phyloP scores from a whole-genome alignment of 2,888 invertebrate genomes.

The Formica aserva region DNA sequence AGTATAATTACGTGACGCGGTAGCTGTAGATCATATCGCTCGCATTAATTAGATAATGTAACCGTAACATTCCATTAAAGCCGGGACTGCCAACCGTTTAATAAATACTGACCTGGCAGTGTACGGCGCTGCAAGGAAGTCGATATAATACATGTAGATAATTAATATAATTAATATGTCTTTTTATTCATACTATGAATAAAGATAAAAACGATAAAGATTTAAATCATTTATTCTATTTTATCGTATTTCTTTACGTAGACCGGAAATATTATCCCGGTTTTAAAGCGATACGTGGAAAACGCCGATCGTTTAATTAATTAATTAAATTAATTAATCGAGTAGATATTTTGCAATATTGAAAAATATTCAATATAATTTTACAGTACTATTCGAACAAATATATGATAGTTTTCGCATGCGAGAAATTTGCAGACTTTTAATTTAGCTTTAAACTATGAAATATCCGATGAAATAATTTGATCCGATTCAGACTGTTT shows the following conservation, averaged over 20 bases:
- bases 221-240: slow-evolving; percentile 13
- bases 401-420: background rate
- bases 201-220: slow-evolving; percentile 29
- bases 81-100: slow-evolving; percentile 80
- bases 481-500: background rate
- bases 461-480: background rate
- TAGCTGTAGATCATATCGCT: slow-evolving; percentile 63
- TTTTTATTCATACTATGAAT: slow-evolving; percentile 36
- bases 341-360: background rate
- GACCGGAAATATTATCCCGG: background rate
- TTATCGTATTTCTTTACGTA: background rate
- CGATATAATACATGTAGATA: slow-evolving; percentile 41
- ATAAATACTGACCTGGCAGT: slow-evolving; percentile 50
- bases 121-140: slow-evolving; percentile 31
- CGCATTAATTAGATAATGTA: slow-evolving; percentile 74
- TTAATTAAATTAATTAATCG: background rate
- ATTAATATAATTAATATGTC: slow-evolving; percentile 53
- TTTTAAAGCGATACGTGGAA: background rate
- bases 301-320: background rate
- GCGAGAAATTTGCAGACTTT: background rate
- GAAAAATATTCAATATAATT: background rate
- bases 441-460: slow-evolving; percentile 12
- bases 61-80: slow-evolving; percentile 81
- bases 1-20: slow-evolving; percentile 53
- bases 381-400: slow-evolving; percentile 2